phyloP scores from a whole-genome alignment of 2,113 vertebrate species.

The Phrynosoma platyrhinos region DNA sequence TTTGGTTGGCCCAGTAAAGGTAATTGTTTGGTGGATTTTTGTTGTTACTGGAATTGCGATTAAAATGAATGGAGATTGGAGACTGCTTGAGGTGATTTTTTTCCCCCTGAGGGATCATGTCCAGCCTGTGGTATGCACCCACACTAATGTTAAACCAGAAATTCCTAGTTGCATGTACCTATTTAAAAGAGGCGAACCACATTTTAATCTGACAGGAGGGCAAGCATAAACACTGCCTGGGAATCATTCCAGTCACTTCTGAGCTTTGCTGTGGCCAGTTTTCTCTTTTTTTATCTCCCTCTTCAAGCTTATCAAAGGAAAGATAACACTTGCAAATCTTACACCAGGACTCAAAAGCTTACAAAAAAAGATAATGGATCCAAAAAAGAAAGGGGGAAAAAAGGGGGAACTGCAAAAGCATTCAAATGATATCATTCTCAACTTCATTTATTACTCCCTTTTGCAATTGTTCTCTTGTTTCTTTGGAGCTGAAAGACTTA shows the following conservation, averaged over 20 bases:
- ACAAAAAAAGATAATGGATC: constrained; percentile 61
- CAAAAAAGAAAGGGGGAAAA: constrained; percentile 3
- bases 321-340: neutral
- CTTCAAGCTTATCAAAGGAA: neutral
- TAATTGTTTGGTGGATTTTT: no score
- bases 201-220: constrained; percentile 64
- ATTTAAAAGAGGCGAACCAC: constrained; percentile 69
- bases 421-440: constrained; percentile 37
- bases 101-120: neutral
- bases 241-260: constrained; percentile 66
- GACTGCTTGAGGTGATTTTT: no score
- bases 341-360: constrained; percentile 54
- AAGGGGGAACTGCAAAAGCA: constrained; percentile 1
- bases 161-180: constrained; percentile 65
- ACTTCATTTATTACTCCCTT: constrained; percentile 25
- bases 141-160: constrained; percentile 43
- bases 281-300: neutral
- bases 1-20: no score
- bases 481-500: constrained; percentile 22
- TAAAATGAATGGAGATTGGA: no score
- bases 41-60: no score
- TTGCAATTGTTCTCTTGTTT: constrained; percentile 35
- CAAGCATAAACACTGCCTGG: constrained; percentile 67
- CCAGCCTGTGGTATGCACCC: neutral
- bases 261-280: constrained; percentile 50